Percentiles rank a stretch among this genome's conserved stretches.
These are phyloP conservation scores for Umimayanthus kanabou DNA, from an alignment of 92 coral and sea anemone species.

Conservation along the genomic window DNA sequence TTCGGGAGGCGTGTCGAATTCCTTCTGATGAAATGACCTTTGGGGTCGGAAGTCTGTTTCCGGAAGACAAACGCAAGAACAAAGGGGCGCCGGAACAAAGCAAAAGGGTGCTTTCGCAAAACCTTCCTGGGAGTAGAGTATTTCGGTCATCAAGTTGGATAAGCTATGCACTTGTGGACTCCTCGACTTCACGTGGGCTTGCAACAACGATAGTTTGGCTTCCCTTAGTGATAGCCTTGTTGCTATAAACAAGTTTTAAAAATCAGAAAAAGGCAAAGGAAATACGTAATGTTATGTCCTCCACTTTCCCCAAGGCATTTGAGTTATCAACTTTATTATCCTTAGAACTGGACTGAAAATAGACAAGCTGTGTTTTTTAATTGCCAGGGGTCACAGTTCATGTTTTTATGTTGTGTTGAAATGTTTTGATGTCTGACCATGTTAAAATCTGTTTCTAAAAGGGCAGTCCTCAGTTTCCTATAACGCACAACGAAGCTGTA, in stretches of 20 bases:
- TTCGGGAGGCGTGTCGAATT: slow-evolving; percentile 11
- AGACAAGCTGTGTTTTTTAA: neutral
- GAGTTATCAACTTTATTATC: neutral
- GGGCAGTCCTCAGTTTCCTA: too few species aligned
- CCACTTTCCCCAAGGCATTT: neutral
- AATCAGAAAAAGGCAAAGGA: slow-evolving; percentile 16
- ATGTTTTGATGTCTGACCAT: neutral
- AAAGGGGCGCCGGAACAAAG: neutral
- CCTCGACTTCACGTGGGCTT: slow-evolving; percentile 3
- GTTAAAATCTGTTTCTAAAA: neutral
- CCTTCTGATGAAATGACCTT: neutral
- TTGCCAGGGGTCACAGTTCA: neutral
- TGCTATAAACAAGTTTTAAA: slow-evolving; percentile 13
- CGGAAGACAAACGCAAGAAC: slow-evolving; percentile 10
- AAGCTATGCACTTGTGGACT: neutral
- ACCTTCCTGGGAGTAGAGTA: neutral
- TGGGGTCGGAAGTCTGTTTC: slow-evolving; percentile 18
- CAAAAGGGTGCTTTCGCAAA: neutral
- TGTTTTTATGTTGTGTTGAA: neutral
- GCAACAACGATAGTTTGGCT: neutral
- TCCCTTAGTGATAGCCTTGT: neutral
- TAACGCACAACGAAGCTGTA: too few species aligned
- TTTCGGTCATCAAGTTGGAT: neutral
- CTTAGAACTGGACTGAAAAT: neutral
- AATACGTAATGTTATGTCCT: neutral